phyloP scores from a whole-genome alignment of 2,888 invertebrate species.

The Rhingia rostrata region DNA sequence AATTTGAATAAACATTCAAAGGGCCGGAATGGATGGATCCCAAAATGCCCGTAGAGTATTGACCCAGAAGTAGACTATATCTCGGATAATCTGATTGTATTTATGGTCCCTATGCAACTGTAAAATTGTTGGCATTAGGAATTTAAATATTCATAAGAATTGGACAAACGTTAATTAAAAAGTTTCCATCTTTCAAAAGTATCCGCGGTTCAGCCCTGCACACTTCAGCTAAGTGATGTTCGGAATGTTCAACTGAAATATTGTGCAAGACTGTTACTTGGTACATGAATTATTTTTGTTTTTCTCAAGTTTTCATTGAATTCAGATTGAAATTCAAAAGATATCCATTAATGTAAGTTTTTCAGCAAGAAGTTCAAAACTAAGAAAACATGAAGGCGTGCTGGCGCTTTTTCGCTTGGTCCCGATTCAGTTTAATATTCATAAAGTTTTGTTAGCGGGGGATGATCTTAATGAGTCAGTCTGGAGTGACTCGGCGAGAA shows the following conservation, averaged over 20 bases:
- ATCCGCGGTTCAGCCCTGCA: constrained; percentile 5
- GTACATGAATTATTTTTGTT: background rate
- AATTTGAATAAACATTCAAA: constrained; percentile 37
- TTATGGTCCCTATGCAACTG: constrained; percentile 26
- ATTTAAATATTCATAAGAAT: constrained; percentile 52
- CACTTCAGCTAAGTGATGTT: background rate
- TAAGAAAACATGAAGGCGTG: background rate
- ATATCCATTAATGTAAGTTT: constrained; percentile 35
- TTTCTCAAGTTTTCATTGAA: constrained; percentile 17
- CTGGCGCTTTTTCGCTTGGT: background rate
- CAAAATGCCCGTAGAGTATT: constrained; percentile 8
- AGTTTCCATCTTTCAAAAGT: constrained; percentile 36
- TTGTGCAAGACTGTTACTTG: constrained; percentile 15
- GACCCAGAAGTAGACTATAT: constrained; percentile 4
- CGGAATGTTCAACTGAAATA: background rate
- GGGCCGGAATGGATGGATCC: background rate
- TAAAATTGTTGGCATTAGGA: constrained; percentile 1
- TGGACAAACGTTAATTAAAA: constrained; percentile 60
- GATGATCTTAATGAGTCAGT: background rate
- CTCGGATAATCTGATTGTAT: constrained; percentile 23
- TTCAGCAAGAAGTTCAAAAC: background rate
- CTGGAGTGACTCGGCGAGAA: background rate
- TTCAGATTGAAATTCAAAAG: constrained; percentile 44
- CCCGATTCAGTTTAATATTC: constrained; percentile 17
- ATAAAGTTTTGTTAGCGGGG: constrained; percentile 5